A percentile compares a stretch with the other conserved stretches of the same genome.
phyloP scores from a whole-genome alignment of 2,888 invertebrate species.

The Synanthedon myopaeformis region DNA sequence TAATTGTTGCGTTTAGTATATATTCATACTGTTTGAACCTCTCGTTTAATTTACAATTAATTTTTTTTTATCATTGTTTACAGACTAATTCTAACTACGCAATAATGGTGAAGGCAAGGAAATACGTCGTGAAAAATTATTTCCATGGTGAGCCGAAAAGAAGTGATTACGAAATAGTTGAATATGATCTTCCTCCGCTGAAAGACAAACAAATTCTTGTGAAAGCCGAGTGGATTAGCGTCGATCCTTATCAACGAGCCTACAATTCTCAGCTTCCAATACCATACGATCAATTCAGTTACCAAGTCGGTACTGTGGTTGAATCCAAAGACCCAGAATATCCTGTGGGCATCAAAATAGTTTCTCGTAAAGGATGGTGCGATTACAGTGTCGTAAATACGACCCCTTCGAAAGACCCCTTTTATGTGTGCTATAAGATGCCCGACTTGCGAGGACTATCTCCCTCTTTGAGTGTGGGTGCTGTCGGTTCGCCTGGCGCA shows the following conservation, averaged over 20 bases:
- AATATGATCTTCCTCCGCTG: conserved; percentile 70
- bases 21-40: too few species aligned
- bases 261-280: conserved; percentile 38
- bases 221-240: conserved; percentile 32
- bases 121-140: conserved; percentile 65
- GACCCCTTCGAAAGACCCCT: conserved; percentile 6
- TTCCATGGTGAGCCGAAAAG: conserved; percentile 71
- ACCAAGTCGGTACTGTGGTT: conserved; percentile 37
- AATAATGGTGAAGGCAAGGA: conserved; percentile 64
- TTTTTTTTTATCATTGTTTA: too few species aligned
- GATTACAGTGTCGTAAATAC: conserved; percentile 13
- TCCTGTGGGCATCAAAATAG: conserved; percentile 67
- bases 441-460: conserved; percentile 62
- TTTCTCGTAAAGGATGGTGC: conserved; percentile 72
- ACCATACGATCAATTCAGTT: conserved; percentile 11
- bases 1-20: too few species aligned
- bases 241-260: conserved; percentile 32
- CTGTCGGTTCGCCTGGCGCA: conserved; percentile 73
- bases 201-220: conserved; percentile 63
- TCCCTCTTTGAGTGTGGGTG: conserved; percentile 62
- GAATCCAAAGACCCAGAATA: conserved; percentile 68
- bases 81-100: too few species aligned
- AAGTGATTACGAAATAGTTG: conserved; percentile 69
- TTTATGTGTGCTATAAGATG: conserved; percentile 21
- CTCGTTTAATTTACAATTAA: too few species aligned